Percentiles rank a stretch among this genome's conserved stretches.
phyloP scores from a whole-genome alignment of 2,797 vertebrate species.

The Gobionotothen gibberifrons region DNA sequence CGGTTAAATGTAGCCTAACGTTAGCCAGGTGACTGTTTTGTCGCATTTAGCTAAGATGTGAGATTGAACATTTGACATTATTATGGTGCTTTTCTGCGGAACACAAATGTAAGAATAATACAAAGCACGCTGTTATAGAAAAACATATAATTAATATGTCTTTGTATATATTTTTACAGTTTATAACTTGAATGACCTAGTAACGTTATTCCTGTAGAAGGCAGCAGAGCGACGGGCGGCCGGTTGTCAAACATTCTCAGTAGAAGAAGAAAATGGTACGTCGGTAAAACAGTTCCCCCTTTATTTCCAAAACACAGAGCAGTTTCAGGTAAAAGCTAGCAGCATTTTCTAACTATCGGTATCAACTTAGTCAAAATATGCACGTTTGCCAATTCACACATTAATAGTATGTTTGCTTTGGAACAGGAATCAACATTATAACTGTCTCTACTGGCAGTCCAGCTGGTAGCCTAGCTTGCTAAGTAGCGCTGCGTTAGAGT shows the following conservation, averaged over 20 bases:
- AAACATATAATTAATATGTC: too few species aligned
- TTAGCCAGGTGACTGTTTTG: background rate
- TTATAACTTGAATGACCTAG: too few species aligned
- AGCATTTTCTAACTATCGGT: background rate
- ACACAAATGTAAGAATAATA: background rate
- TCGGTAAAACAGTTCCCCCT: conserved; percentile 55
- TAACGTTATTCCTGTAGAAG: conserved; percentile 23
- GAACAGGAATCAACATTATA: background rate
- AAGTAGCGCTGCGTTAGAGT: background rate
- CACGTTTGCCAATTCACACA: background rate
- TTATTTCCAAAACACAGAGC: conserved; percentile 30
- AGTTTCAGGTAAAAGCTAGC: conserved; percentile 34
- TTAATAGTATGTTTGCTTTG: background rate
- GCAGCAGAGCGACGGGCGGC: conserved; percentile 18
- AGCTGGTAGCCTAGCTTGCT: conserved; percentile 21
- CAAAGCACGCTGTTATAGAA: too few species aligned
- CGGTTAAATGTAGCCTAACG: background rate
- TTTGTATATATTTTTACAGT: too few species aligned
- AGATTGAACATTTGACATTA: background rate
- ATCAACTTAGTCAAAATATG: rapidly evolving
- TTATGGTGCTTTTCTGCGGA: too few species aligned
- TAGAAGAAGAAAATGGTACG: conserved; percentile 73
- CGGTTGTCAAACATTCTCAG: background rate
- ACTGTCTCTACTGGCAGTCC: conserved; percentile 1
- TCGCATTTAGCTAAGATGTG: background rate